Evolutionary conservation across 2,113 vertebrate genomes (phyloP), one percentile per base, ranked within the genome.

Genomic region (Tangachromis dhanisi): DNA sequence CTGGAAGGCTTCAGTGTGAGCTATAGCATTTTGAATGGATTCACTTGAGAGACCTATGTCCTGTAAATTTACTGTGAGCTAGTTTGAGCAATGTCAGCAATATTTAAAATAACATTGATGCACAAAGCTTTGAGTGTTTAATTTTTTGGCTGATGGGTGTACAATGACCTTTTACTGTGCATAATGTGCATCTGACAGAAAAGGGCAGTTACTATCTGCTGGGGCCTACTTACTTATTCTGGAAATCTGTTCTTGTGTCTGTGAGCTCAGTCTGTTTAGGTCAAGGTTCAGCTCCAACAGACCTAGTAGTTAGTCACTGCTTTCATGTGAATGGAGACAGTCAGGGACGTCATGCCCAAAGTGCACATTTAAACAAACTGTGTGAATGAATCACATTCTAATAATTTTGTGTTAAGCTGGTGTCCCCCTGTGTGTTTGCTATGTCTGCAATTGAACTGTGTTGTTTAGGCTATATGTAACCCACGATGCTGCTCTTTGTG

Each of bases 341-440:
- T 86, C 73, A 83, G 63, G 73, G 55, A 84, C 63, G 59, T 92
- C 90, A 86, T 86, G 8, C 6, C 24, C 76, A 79, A 26, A 90
- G 59, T 86, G 76, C 79, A 89, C 55, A 49, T 88, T 93, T 83
- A 85, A 86, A 86, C 87, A 33, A 73, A 87, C 81, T 84, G 59
- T 83, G 53, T 49, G 33, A 89, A 90, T 86, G 89, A 93, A 81
- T 92, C 87, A 11, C 13, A 90, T 90, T 89, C 83, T 90, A 78
- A 90, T 91, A 80, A 63, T 83, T 88, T 33, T 78, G 73, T 61
- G 83, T 86, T 85, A 86, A 82, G 47, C 85, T 31, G 76, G 57
- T 49, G 45, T 81, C 83, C 16, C 54, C 82, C 16, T 81, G 85
- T 86, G 4, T 86, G 31, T 91, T 68, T 94, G 73, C 91, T 84